Percentiles rank a stretch among this genome's conserved stretches.
Conservation (phyloP, 1,140 invertebrate genomes). For the Conus ventricosus region DNA sequence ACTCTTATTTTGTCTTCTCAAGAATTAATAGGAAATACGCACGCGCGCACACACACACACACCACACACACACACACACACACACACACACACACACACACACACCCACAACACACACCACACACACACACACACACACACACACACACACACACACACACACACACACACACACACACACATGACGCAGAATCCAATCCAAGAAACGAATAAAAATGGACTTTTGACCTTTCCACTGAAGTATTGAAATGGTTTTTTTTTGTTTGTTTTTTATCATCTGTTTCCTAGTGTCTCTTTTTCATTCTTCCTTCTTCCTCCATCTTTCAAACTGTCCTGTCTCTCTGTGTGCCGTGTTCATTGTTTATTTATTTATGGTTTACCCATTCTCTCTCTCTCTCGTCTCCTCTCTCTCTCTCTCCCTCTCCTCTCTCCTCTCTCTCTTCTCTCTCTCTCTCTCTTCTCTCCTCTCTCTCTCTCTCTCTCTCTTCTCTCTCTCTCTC, state of each 20-base stretch:
- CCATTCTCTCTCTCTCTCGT: neutral
- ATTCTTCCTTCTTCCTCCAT: too few species aligned
- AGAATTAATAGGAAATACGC: neutral
- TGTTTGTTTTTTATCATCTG: too few species aligned
- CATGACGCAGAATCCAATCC: neutral
- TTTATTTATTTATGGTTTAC: neutral
- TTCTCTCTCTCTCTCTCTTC: too few species aligned
- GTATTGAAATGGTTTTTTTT: too few species aligned
- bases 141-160: slow-evolving; percentile 11
- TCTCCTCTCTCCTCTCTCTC: too few species aligned
- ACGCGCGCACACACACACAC: neutral
- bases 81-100: slow-evolving; percentile 15
- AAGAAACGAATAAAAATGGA: neutral
- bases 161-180: slow-evolving; percentile 15
- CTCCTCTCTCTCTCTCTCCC: neutral
- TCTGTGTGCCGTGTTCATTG: neutral
- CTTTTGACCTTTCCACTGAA: neutral
- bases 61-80: neutral
- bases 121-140: neutral
- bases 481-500: neutral
- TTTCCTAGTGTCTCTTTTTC: too few species aligned
- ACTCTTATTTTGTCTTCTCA: too few species aligned
- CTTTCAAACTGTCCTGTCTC: too few species aligned
- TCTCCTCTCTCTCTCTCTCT: neutral
- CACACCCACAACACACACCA: slow-evolving; percentile 4